A percentile compares a stretch with the other conserved stretches of the same genome.
phyloP scores from a whole-genome alignment of 2,888 invertebrate genomes.

The Julus scandinavius region DNA sequence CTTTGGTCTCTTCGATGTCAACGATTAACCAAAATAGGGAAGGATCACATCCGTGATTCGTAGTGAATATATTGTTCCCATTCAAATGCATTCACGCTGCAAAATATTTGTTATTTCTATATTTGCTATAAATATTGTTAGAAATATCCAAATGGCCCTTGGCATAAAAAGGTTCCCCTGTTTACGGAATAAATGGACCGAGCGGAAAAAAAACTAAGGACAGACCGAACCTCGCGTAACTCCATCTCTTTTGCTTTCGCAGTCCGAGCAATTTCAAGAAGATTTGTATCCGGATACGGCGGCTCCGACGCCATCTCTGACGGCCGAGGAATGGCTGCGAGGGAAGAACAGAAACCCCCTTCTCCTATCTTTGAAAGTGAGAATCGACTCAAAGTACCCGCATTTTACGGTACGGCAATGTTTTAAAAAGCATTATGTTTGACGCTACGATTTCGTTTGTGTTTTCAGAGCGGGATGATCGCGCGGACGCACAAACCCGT shows the following conservation, averaged over 20 bases:
- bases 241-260: conserved; percentile 55
- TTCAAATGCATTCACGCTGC: too few species aligned
- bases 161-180: neutral
- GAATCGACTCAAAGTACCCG: too few species aligned
- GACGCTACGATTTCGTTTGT: neutral
- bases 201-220: too few species aligned
- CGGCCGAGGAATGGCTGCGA: conserved; percentile 90
- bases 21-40: too few species aligned
- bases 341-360: conserved; percentile 92
- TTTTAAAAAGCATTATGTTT: neutral
- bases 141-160: too few species aligned
- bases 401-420: neutral
- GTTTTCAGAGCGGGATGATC: conserved; percentile 57
- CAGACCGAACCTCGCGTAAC: neutral
- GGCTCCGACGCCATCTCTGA: conserved; percentile 86
- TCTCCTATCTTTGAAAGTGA: conserved; percentile 87
- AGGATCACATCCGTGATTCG: too few species aligned
- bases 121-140: too few species aligned
- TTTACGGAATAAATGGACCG: neutral
- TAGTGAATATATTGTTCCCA: too few species aligned
- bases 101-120: too few species aligned
- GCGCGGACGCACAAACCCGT: conserved; percentile 71
- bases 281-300: conserved; percentile 96
- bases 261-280: conserved; percentile 96
- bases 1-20: too few species aligned